These are phyloP conservation scores for Ditylenchus weischeri DNA, from an alignment of 2,888 invertebrate genomes.

Conservation along the genomic window DNA sequence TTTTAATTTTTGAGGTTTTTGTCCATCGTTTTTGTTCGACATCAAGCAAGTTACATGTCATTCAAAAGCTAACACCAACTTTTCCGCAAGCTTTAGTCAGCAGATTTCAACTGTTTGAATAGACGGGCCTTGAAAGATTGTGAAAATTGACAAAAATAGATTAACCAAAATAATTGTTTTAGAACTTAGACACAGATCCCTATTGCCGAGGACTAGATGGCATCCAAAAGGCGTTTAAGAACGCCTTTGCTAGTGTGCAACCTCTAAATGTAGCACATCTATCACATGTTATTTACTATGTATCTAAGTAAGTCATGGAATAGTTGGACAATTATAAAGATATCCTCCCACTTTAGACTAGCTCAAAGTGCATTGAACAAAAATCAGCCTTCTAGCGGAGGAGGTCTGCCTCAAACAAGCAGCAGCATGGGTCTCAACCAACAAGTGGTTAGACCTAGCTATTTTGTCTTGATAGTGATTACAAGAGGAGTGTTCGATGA, in stretches of 20 bases:
- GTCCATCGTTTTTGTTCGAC: too few relatives aligned
- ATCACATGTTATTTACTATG: conserved; percentile 53
- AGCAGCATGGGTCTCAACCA: too few relatives aligned
- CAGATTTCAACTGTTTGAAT: too few relatives aligned
- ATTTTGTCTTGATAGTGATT: conserved; percentile 50
- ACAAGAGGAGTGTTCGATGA: conserved; percentile 50
- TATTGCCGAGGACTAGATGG: conserved; percentile 53
- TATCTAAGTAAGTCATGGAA: conserved; percentile 38
- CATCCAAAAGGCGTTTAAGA: conserved; percentile 49
- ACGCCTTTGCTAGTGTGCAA: conserved; percentile 43
- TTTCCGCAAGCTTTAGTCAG: too few relatives aligned
- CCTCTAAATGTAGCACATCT: conserved; percentile 50
- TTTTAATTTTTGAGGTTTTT: too few relatives aligned
- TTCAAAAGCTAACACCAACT: too few relatives aligned
- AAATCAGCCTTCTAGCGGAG: conserved; percentile 13
- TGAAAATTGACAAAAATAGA: too few relatives aligned
- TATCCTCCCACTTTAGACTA: conserved; percentile 24
- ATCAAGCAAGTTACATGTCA: too few relatives aligned
- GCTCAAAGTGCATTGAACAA: conserved; percentile 40
- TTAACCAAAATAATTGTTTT: conserved; percentile 20
- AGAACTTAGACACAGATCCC: conserved; percentile 53
- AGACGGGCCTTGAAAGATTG: too few relatives aligned
- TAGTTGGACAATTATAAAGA: conserved; percentile 13
- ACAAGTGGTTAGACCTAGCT: conserved; percentile 25
- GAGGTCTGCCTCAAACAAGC: neutral